Base-by-base conservation (phyloP, 1,140 invertebrate species). In the Drosophila murphyi region DNA sequence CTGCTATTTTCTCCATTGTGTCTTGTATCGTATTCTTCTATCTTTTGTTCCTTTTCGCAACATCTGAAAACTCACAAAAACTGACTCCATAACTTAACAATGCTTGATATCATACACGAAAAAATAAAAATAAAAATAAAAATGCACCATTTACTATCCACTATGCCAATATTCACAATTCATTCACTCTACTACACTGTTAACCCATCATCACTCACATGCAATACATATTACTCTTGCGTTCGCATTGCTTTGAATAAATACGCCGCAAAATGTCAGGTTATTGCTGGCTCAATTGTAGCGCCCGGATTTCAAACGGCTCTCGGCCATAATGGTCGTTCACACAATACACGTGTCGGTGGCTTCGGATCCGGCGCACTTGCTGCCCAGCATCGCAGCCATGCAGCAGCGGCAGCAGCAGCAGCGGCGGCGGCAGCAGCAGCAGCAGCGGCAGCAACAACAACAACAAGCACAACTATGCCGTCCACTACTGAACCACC, bases 281-380 rank as follows among this genome's bases (percentile, higher is more conserved):
- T 92, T 74, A 92, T 92, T 54, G 88, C 91, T 67, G 91, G 91
- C 60, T 92, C 91, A n/a, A 92, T 92, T 68, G 82, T 91, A 28
- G 91, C 91, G 45, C 91, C 91, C 48, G 91, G 91, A 78, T 92
- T 92, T 82, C 72, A 87, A 59, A 82, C 90, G 34, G 90, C 91
- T 28, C 55, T 92, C 45, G 77, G 91, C 28, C 90, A 91, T 57
- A 90, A 90, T 72, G 91, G 80, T 69, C 89, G 89, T 39, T 90
- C 90, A 55, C 90, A 91, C 55, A 90, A 91, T 76, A 62, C 85
- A 50, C 91, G 91, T 47, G 60, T 72, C 60, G 70, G 74, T 50
- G 74, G 78, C 43, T 88, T 79, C 50, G 82, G 79, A 67, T 64
- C 80, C 50, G 61, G 71, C 59, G 60, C 71, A 41, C 74, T 77